A percentile compares a stretch with the other conserved stretches of the same genome.
phyloP scores from a whole-genome alignment of 2,113 vertebrate species.

The Corydoras maculifer region DNA sequence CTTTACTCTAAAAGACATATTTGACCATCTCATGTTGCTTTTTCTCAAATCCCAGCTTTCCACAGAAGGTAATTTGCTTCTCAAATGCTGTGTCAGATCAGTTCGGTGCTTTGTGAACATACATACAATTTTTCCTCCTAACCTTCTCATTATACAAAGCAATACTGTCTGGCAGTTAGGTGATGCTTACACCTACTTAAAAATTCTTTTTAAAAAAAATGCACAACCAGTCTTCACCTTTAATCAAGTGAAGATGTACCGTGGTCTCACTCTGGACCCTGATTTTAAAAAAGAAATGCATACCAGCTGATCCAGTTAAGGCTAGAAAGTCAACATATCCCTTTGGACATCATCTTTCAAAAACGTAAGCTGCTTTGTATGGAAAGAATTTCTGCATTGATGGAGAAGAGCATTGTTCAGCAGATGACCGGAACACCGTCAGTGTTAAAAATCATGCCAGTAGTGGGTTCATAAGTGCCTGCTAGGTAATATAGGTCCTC shows the following conservation, averaged over 20 bases:
- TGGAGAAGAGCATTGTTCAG: constrained; percentile 53
- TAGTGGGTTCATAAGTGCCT: constrained; percentile 96
- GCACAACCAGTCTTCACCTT: background rate
- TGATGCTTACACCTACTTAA: constrained; percentile 5
- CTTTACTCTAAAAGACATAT: background rate
- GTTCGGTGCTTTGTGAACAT: too few species aligned
- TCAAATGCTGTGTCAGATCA: too few species aligned
- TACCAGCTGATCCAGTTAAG: background rate
- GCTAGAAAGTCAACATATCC: background rate
- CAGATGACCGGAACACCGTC: constrained; percentile 95
- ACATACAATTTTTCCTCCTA: too few species aligned
- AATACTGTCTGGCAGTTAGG: constrained; percentile 25
- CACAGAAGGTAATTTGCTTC: background rate
- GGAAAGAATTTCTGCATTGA: constrained; percentile 3
- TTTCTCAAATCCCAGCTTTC: background rate
- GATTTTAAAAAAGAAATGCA: background rate
- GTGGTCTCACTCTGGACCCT: background rate
- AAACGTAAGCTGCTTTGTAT: background rate
- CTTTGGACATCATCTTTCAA: background rate
- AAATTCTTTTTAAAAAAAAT: background rate
- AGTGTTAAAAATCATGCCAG: constrained; percentile 98
- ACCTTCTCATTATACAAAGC: background rate
- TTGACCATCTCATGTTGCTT: background rate
- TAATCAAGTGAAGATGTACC: background rate
- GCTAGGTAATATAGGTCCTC: constrained; percentile 98